Base-by-base conservation (phyloP, 1,140 invertebrate genomes). In the Hormaphis cornu region DNA sequence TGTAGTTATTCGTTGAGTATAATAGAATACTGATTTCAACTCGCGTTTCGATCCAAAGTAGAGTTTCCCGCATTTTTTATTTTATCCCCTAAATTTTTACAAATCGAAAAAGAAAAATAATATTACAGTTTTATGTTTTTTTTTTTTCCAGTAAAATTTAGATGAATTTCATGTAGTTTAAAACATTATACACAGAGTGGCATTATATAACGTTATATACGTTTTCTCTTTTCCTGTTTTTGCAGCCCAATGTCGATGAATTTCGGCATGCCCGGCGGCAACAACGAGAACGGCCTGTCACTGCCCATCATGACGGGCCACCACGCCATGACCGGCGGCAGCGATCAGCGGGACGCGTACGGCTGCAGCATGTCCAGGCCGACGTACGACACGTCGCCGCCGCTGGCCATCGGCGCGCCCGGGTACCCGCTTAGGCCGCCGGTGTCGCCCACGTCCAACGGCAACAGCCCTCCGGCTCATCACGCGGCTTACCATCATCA, bases 291-390 rank as follows among this genome's bases (percentile, higher is more conserved):
- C 44, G 42, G 61, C 4, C 18, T 66, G 61, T 66, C 61, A 2
- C 44, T 66, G 44, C 42, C 61, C 2, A 66, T 66, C 18, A 66
- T 66, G 61, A 22, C 44, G 1, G 61, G 74, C 24, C 70, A 74
- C 9, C 74, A 75, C 69, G 71, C 73, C 46, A 56, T 63, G 42
- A 33, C 69, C 14, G 28, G 30, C 18, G 53, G 53, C 18, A 37
- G 69, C n/a, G 72, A 73, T n/a, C 72, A 81, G 75, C 56, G 74
- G 82, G 71, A 76, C 71, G 86, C 86, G 69, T 95, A 95, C 80
- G 91, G 92, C 48, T 93, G 93, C 81, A n/a, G n/a, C 33, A 95
- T 96, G 88, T 90, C 95, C 79, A 72, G 93, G 79, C 90, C 93
- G 79, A 89, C 90, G 30, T 80, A 95, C 75, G 86, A 88, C 76